Evolutionary conservation across 2,797 vertebrate species (phyloP).

Genomic region (Diceros bicornis): DNA sequence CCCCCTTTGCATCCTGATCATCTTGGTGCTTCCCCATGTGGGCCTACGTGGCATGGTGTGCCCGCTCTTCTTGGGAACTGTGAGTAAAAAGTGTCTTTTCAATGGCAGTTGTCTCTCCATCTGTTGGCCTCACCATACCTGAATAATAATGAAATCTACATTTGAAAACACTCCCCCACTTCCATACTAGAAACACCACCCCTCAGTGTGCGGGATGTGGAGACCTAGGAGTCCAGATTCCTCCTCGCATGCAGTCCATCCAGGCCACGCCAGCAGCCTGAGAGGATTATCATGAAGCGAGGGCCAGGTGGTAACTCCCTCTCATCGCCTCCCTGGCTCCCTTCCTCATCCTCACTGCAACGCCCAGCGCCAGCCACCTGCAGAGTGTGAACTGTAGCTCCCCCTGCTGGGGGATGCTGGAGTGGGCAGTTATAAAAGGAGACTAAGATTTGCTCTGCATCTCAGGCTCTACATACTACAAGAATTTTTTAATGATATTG

Average conservation of each 20-base stretch:
- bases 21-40: background rate
- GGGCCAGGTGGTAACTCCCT: background rate
- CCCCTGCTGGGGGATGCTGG: background rate
- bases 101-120: background rate
- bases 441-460: background rate
- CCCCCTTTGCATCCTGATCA: background rate
- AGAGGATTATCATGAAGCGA: fast-evolving
- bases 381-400: background rate
- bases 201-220: background rate
- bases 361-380: background rate
- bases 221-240: background rate
- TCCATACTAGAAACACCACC: background rate
- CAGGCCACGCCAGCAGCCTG: background rate
- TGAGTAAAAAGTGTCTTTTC: background rate
- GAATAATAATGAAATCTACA: background rate
- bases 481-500: background rate
- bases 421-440: background rate
- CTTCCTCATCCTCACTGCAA: background rate
- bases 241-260: background rate
- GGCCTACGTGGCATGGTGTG: no score
- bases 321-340: background rate
- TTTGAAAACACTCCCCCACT: background rate
- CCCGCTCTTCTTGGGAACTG: background rate
- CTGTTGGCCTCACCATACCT: background rate
- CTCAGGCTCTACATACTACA: background rate